Conservation (phyloP, 2,888 invertebrate species). For the Protophormia terraenovae region DNA sequence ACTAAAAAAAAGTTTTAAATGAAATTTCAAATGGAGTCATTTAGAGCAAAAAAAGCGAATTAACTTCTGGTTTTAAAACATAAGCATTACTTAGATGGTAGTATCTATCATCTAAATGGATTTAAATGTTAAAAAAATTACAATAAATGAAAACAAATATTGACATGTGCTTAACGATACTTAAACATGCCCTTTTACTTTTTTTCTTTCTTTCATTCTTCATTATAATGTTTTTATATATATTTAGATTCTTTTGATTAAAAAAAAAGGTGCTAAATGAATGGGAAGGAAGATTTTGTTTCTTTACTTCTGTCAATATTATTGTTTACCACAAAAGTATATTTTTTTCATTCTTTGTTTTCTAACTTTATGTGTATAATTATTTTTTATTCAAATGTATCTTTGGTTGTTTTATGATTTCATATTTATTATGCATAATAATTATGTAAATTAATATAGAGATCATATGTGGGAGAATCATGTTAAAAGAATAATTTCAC, state of each 20-base stretch:
- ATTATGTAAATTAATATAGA: conserved; percentile 13
- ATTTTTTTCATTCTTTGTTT: not conserved
- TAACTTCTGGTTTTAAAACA: not conserved
- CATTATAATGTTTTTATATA: not conserved
- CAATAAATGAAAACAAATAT: conserved; percentile 34
- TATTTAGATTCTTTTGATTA: not conserved
- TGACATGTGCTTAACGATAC: conserved; percentile 26
- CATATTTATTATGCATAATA: conserved; percentile 9
- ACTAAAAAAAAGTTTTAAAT: not conserved
- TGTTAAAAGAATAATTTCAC: too few species aligned
- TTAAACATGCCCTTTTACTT: not conserved
- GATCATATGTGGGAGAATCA: too few species aligned
- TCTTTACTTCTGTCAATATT: not conserved
- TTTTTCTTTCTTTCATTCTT: not conserved
- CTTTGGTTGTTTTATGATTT: not conserved
- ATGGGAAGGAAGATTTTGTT: not conserved
- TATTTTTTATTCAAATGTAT: conserved; percentile 3
- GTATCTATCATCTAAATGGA: not conserved
- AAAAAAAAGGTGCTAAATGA: not conserved
- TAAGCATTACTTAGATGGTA: not conserved
- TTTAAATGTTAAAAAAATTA: not conserved
- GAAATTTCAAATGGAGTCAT: not conserved
- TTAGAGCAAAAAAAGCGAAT: not conserved
- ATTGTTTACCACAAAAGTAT: not conserved
- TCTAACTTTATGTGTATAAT: conserved; percentile 2